phyloP scores from a whole-genome alignment of 2,888 invertebrate genomes.

The Sylvicola cinctus region DNA sequence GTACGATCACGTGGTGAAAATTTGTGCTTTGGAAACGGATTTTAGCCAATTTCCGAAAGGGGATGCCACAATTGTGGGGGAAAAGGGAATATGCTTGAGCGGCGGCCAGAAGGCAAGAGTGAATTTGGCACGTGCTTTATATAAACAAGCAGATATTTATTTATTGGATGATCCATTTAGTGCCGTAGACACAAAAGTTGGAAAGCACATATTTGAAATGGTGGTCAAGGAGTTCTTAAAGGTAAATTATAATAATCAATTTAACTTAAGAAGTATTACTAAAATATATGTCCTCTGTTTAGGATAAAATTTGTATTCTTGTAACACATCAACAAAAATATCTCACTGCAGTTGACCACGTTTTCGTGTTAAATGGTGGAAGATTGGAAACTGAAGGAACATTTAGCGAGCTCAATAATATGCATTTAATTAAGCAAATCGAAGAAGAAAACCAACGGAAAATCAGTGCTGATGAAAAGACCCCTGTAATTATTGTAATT shows the following conservation, averaged over 20 bases:
- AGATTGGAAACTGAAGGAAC: conserved; percentile 16
- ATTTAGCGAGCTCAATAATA: conserved; percentile 10
- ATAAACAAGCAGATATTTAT: conserved; percentile 52
- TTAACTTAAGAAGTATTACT: conserved; percentile 63
- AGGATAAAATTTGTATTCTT: conserved; percentile 37
- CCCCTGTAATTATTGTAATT: too few relatives aligned
- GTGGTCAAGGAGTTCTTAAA: conserved; percentile 29
- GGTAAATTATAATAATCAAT: conserved; percentile 28
- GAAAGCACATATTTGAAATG: conserved; percentile 40
- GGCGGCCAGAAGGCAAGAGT: conserved; percentile 68
- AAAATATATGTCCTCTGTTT: too few relatives aligned
- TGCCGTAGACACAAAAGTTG: conserved; percentile 47
- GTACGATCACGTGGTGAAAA: conserved; percentile 23
- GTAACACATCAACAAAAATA: conserved; percentile 54
- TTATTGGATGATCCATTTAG: conserved; percentile 50
- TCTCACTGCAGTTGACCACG: conserved; percentile 30
- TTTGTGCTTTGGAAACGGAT: conserved; percentile 43
- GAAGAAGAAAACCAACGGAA: background rate
- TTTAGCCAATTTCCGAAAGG: conserved; percentile 47
- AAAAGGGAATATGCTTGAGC: conserved; percentile 53
- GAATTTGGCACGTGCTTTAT: conserved; percentile 55
- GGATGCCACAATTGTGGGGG: conserved; percentile 56
- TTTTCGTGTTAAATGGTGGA: conserved; percentile 33
- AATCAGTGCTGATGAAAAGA: background rate
- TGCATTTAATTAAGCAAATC: background rate